Base-by-base conservation (phyloP, 1,140 invertebrate species). In the Brachionus rotundiformis region DNA sequence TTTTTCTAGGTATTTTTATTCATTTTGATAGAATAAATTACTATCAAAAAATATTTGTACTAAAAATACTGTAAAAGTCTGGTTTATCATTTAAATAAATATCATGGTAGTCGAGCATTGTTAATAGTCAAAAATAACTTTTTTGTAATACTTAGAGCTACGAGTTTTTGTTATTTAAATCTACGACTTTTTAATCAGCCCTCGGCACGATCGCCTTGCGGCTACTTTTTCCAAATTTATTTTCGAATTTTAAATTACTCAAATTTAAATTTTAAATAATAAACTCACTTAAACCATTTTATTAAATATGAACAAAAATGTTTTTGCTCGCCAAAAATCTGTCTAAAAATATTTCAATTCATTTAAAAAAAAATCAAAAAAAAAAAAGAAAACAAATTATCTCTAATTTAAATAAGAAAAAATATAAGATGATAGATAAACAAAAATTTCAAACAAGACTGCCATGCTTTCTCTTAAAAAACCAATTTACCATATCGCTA, bases 121-220 rank as follows among this genome's bases (percentile, higher is more conserved):
- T 54, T 54, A 54, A 54, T 54, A 54, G 16, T n/a, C 47, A 54
- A 54, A 54, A 54, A 54, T 54, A 54, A 54, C 47, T 54, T 54
- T n/a, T 19, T 54, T 54, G 16, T 6, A 54, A 54, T 54, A 54
- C 47, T 54, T 19, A 54, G 19, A 54, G 47, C 47, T 54, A 54
- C 8, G 47, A n/a, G 16, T 54, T 41, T 54, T 54, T 54, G 47
- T 54, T 54, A 54, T 54, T 54, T 54, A 19, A 54, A 54, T 7
- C 47, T 54, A 23, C 8, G 47, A 54, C 47, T 54, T 54, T 54
- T 8, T 25, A 54, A 54, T 19, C 47, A 54, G 47, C 16, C 47
- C 47, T 54, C 19, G 23, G 47, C 19, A n/a, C 23, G 47, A 54
- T 54, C 16, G n/a, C n/a, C 47, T 54, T 54, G 47, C n/a, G 47